Evolutionary conservation across 1,140 invertebrate species (phyloP), one percentile per base, ranked within the genome.

Genomic region (Caerostris darwini): DNA sequence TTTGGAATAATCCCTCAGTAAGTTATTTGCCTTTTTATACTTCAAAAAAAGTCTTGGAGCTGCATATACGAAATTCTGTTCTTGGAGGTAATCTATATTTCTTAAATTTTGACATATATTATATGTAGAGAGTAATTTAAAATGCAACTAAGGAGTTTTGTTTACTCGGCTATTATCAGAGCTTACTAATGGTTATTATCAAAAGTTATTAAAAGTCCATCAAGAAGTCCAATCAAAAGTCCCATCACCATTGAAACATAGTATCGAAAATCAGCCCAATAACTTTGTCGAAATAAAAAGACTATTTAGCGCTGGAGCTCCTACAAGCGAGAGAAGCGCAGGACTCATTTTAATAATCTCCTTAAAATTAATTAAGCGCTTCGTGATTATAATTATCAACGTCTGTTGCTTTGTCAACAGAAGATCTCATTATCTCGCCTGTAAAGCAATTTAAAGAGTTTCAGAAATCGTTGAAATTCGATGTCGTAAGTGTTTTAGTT

Each of bases 381-480:
- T 77, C 34, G 17, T 71, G 69, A 90, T 90, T 90, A 90, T 90
- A 90, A 90, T 90, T 81, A 90, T 58, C 56, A 90, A 56, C 89
- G 69, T 90, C 89, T 90, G 67, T 50, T 81, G 67, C 89, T 58
- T 56, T 81, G 67, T 90, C 89, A 90, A 90, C 56, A 90, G 14
- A 69, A 17, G 19, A 56, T 90, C 56, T 90, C 61, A 90, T 90
- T 90, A 81, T 81, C 89, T n/a, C 19, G 4, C 5, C 7, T 17
- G 85, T 56, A 14, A 83, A 17, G 81, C 81, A 83, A 56, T 83
- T 83, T 56, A 83, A 83, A 54, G 81, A 56, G 71, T 83, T 83
- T 83, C 54, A 54, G 81, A 57, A 57, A 54, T 56, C 10, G 53
- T 57, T 17, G 81, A 83, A 83, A 83, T 56, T 57, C 3, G 81